Conservation (phyloP, 2,888 invertebrate species). For the Anarsia innoxiella region DNA sequence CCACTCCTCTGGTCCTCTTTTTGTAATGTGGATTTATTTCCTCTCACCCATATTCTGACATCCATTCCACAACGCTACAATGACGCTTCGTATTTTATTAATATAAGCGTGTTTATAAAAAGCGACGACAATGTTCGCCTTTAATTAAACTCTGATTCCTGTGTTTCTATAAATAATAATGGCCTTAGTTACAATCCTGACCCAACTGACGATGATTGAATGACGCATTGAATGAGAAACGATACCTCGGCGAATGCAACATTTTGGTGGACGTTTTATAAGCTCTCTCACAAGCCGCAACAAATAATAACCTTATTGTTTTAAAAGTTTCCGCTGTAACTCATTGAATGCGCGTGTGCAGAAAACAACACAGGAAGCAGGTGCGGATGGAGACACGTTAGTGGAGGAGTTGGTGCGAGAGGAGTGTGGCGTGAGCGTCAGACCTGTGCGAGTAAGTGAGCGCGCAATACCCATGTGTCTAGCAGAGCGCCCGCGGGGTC, state of each 20-base stretch:
- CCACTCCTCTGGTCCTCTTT: conserved; percentile 35
- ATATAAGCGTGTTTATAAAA: conserved; percentile 19
- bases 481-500: conserved; percentile 58
- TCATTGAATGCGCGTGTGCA: background rate
- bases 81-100: conserved; percentile 17
- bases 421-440: conserved; percentile 46
- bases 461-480: conserved; percentile 76
- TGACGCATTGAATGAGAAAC: too few relatives aligned
- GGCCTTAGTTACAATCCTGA: background rate
- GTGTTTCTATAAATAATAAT: conserved; percentile 18
- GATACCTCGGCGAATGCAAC: too few relatives aligned
- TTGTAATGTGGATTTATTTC: too few relatives aligned
- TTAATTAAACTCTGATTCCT: conserved; percentile 29
- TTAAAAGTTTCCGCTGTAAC: too few relatives aligned
- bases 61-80: conserved; percentile 20
- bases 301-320: too few relatives aligned
- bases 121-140: conserved; percentile 7
- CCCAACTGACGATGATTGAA: background rate
- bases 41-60: conserved; percentile 12
- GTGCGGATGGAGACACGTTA: conserved; percentile 6
- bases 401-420: conserved; percentile 25
- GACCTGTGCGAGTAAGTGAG: conserved; percentile 75
- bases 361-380: conserved; percentile 16
- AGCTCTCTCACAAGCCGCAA: too few relatives aligned
- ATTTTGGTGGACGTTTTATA: too few relatives aligned